These are phyloP conservation scores for Bothrops alternatus DNA, from an alignment of 2,797 vertebrate genomes.

Conservation along the genomic window DNA sequence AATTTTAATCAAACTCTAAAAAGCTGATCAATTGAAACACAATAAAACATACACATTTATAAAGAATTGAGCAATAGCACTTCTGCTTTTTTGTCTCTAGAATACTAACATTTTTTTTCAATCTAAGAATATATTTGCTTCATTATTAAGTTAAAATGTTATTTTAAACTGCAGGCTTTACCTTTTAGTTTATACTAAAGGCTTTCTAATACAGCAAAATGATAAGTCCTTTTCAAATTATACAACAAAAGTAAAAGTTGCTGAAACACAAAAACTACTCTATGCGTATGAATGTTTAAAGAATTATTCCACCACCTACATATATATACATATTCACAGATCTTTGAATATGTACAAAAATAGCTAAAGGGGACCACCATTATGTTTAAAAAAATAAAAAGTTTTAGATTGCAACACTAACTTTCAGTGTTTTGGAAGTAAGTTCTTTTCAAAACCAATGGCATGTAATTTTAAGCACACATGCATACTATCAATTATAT, in stretches of 20 bases:
- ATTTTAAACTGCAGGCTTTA: background rate
- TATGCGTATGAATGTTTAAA: slow-evolving; percentile 37
- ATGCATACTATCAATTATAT: background rate
- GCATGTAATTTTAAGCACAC: background rate
- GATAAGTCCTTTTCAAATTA: slow-evolving; percentile 7
- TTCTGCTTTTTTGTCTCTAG: background rate
- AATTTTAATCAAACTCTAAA: slow-evolving; percentile 5
- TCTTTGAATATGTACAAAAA: background rate
- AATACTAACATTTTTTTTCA: background rate
- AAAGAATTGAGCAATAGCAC: background rate
- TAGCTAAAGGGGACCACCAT: background rate
- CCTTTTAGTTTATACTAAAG: background rate
- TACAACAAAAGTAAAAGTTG: slow-evolving; percentile 47
- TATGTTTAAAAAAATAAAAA: background rate
- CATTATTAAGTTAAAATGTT: background rate
- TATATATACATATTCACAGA: background rate
- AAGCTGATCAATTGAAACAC: background rate
- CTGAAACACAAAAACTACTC: slow-evolving; percentile 7
- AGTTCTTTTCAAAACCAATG: background rate
- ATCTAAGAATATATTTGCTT: background rate
- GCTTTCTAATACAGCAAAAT: slow-evolving; percentile 37
- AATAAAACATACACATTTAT: background rate
- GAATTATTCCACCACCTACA: slow-evolving; percentile 36
- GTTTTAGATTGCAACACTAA: background rate
- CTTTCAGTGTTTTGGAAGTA: background rate